Conservation (phyloP, 2,797 vertebrate species). For the Mormyrops boulengeri region DNA sequence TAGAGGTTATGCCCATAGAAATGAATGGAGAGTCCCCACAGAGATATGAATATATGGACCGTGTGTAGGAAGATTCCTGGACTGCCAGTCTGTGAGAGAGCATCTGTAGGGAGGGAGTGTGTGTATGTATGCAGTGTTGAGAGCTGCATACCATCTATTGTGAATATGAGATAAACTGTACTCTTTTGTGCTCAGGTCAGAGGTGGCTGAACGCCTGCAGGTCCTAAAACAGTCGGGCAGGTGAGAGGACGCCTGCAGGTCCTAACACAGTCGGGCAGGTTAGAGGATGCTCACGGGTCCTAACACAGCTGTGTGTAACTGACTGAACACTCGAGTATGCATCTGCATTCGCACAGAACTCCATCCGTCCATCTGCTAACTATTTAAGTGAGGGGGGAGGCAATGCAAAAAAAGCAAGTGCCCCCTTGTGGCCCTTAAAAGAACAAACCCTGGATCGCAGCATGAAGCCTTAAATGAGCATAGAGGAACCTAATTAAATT, state of each 20-base stretch:
- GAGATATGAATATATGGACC: not conserved
- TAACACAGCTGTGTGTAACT: slow-evolving; percentile 17
- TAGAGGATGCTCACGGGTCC: slow-evolving; percentile 37
- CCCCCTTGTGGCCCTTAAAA: slow-evolving; percentile 8
- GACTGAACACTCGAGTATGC: not conserved
- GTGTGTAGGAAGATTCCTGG: not conserved
- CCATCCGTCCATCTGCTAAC: not conserved
- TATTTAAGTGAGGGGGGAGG: not conserved
- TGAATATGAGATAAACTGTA: not conserved
- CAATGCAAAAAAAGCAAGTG: not conserved
- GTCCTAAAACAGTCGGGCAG: slow-evolving; percentile 22
- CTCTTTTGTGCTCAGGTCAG: not conserved
- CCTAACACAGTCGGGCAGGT: slow-evolving; percentile 38
- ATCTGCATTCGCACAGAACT: not conserved
- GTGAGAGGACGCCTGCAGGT: slow-evolving; percentile 29
- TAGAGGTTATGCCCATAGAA: not conserved
- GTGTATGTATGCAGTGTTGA: not conserved
- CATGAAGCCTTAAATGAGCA: not conserved
- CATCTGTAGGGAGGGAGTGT: not conserved
- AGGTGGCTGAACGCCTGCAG: slow-evolving; percentile 14
- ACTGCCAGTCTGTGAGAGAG: not conserved
- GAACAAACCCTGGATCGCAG: not conserved
- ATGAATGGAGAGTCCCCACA: not conserved
- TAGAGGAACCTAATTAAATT: slow-evolving; percentile 3
- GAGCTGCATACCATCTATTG: not conserved